phyloP scores from a whole-genome alignment of 2,888 invertebrate genomes.

The Tiliacea aurago region DNA sequence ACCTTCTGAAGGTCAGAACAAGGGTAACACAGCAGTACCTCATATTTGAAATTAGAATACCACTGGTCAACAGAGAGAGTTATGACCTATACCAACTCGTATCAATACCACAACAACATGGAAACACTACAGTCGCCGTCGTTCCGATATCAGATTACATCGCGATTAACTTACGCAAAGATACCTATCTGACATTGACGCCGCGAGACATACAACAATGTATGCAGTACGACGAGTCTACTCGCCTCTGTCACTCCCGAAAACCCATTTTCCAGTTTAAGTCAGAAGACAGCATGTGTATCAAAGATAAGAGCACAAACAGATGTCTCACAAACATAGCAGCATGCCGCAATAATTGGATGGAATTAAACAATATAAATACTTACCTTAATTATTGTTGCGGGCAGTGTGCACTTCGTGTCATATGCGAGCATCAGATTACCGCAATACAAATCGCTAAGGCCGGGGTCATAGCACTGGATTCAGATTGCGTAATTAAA shows the following conservation, averaged over 20 bases:
- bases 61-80: neutral
- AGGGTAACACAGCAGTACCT: slow-evolving; percentile 1
- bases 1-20: slow-evolving; percentile 1
- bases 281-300: too few species aligned
- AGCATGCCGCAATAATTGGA: too few species aligned
- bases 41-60: neutral
- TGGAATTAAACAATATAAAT: too few species aligned
- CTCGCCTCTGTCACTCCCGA: neutral
- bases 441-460: neutral
- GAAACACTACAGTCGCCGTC: too few species aligned
- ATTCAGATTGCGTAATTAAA: neutral
- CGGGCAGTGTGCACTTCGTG: neutral
- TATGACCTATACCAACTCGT: neutral
- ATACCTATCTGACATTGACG: neutral
- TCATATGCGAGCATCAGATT: neutral
- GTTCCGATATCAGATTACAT: neutral
- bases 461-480: neutral
- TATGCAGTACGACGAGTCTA: neutral
- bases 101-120: neutral
- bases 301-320: too few species aligned
- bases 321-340: too few species aligned
- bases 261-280: neutral
- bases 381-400: neutral
- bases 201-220: neutral
- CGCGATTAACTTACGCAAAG: neutral